Percentiles rank a stretch among this genome's conserved stretches.
phyloP scores from a whole-genome alignment of 2,888 invertebrate species.

The Sipha maydis region DNA sequence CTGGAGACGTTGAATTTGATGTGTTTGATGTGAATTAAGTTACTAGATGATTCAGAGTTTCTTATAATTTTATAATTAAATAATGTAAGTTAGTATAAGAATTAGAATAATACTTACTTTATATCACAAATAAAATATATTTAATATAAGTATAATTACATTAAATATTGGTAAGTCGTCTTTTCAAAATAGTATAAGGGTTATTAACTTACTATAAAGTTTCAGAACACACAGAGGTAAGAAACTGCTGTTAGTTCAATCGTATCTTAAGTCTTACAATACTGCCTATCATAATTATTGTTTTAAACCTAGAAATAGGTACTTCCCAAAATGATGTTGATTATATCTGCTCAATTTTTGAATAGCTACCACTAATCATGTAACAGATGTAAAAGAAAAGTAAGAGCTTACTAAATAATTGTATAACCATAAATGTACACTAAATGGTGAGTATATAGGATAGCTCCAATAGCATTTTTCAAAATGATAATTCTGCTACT shows the following conservation, averaged over 20 bases:
- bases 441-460: conserved; percentile 41
- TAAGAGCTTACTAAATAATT: conserved; percentile 61
- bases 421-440: conserved; percentile 56
- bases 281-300: conserved; percentile 22
- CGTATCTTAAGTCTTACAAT: conserved; percentile 22
- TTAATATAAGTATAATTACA: conserved; percentile 4
- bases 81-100: conserved; percentile 39
- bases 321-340: conserved; percentile 53
- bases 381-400: conserved; percentile 60
- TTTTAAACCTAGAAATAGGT: conserved; percentile 50
- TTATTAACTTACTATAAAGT: not conserved
- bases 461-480: not conserved
- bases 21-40: conserved; percentile 6
- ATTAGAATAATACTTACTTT: conserved; percentile 13
- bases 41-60: not conserved
- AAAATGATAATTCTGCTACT: conserved; percentile 26
- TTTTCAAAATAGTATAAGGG: not conserved
- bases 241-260: not conserved
- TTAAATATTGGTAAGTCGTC: conserved; percentile 14
- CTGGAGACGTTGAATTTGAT: conserved; percentile 51
- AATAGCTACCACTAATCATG: conserved; percentile 61
- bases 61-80: not conserved
- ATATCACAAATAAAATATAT: not conserved
- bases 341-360: conserved; percentile 62
- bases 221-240: conserved; percentile 42